These are phyloP conservation scores for Metacarcinus magister DNA, from an alignment of 2,888 invertebrate species.

Conservation along the genomic window DNA sequence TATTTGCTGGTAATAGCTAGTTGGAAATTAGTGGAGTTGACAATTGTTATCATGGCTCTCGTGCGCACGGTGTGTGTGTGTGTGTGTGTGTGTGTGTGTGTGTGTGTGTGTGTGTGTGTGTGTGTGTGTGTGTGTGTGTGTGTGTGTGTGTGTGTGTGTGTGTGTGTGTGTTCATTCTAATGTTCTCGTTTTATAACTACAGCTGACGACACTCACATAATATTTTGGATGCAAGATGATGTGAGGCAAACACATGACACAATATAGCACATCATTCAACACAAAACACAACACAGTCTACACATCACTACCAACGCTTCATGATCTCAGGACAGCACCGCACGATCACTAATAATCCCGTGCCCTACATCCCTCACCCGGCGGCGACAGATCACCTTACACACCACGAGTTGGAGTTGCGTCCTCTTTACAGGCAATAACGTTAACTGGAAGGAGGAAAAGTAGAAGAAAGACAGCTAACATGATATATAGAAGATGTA, in stretches of 20 bases:
- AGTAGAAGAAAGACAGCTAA: conserved; percentile 11
- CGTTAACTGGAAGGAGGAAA: not conserved
- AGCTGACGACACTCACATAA: not conserved
- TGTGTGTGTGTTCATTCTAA: not conserved
- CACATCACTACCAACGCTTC: not conserved
- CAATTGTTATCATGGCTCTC: not conserved
- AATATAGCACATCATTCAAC: not conserved
- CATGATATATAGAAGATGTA: not conserved
- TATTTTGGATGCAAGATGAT: not conserved
- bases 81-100: conserved; percentile 41
- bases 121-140: conserved; percentile 27
- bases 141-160: not conserved
- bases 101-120: conserved; percentile 48
- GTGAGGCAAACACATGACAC: not conserved
- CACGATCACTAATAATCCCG: not conserved
- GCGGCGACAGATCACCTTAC: not conserved
- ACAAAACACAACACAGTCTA: not conserved
- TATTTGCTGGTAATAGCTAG: conserved; percentile 34
- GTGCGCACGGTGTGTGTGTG: not conserved
- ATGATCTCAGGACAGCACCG: not conserved
- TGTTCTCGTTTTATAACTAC: not conserved
- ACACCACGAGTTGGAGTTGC: not conserved
- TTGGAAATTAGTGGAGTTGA: conserved; percentile 45
- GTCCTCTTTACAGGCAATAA: not conserved
- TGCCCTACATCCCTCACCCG: not conserved